Percentiles rank a stretch among this genome's conserved stretches.
These are phyloP conservation scores for Drosophila watanabei DNA, from an alignment of 1,140 invertebrate genomes.

Conservation along the genomic window DNA sequence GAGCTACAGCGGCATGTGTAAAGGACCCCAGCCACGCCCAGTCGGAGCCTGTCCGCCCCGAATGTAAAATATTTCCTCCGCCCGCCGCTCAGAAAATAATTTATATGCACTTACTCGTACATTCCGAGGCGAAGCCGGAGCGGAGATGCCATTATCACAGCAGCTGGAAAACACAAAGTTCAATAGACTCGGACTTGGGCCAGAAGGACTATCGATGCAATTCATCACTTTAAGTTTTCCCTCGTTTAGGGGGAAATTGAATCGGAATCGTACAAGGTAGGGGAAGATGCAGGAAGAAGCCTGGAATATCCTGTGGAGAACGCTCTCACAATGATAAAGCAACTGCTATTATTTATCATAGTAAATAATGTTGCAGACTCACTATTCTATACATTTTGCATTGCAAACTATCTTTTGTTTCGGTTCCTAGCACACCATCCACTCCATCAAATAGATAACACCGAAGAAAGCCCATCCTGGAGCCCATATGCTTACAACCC, in stretches of 20 bases:
- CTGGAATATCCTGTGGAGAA: neutral
- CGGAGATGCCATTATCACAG: conserved; percentile 20
- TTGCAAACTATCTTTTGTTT: neutral
- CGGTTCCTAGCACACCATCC: neutral
- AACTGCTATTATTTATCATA: neutral
- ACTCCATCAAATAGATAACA: neutral
- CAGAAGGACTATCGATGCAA: conserved; percentile 17
- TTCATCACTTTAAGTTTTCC: conserved; percentile 43
- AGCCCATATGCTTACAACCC: conserved; percentile 29
- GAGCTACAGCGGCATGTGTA: conserved; percentile 2
- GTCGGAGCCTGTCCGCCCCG: conserved; percentile 9
- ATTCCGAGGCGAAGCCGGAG: neutral
- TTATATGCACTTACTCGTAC: conserved; percentile 47
- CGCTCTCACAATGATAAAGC: neutral
- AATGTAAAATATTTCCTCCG: conserved; percentile 41
- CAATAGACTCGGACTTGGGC: conserved; percentile 32
- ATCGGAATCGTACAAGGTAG: conserved; percentile 3
- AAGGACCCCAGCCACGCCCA: conserved; percentile 28
- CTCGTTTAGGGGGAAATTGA: conserved; percentile 17
- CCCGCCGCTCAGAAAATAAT: conserved; percentile 46
- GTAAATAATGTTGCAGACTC: neutral
- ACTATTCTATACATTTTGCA: neutral
- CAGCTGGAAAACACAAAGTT: conserved; percentile 26
- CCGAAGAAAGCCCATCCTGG: neutral
- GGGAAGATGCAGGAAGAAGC: neutral